phyloP scores from a whole-genome alignment of 2,888 invertebrate species.

The Cephus spinipes region DNA sequence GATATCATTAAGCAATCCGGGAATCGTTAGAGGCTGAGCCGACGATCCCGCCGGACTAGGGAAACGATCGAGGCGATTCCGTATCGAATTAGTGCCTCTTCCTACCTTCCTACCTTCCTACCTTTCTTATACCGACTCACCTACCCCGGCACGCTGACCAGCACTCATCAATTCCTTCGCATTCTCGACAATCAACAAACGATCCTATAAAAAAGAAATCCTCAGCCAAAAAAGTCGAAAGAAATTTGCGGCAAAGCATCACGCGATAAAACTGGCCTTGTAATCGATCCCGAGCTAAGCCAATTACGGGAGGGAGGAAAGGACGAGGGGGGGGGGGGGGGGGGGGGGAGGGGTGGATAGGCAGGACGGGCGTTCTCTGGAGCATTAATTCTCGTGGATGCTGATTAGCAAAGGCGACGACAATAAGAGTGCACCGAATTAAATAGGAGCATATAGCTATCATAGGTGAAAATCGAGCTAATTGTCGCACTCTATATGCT shows the following conservation, averaged over 20 bases:
- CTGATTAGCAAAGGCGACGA: constrained; percentile 47
- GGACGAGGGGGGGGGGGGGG: no score
- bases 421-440: constrained; percentile 51
- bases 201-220: background rate
- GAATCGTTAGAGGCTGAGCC: constrained; percentile 30
- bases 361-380: background rate
- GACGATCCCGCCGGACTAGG: background rate
- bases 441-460: constrained; percentile 37
- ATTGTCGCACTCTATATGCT: constrained; percentile 66
- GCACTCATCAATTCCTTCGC: background rate
- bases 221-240: background rate
- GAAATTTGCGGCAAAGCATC: background rate
- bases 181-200: background rate
- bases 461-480: constrained; percentile 44
- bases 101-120: background rate
- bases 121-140: background rate
- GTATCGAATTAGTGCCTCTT: background rate
- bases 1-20: constrained; percentile 45
- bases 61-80: background rate
- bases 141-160: background rate
- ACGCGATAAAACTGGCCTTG: background rate
- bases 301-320: background rate
- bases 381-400: constrained; percentile 42
- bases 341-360: no score
- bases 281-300: background rate